Conservation (phyloP, 2,113 vertebrate genomes). For the Aphyosemion australe region DNA sequence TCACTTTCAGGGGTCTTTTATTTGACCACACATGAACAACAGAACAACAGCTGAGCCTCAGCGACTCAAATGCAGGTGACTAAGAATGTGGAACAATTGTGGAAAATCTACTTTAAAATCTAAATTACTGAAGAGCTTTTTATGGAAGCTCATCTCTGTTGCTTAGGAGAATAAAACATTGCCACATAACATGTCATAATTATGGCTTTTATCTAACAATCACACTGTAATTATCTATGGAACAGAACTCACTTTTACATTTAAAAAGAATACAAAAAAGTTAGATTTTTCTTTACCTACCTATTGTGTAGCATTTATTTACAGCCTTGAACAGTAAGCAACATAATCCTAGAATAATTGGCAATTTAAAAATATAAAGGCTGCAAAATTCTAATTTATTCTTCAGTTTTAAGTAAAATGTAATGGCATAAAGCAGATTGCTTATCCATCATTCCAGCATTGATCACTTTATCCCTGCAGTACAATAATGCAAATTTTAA, state of each 20-base stretch:
- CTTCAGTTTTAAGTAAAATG: neutral
- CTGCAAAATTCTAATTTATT: neutral
- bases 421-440: neutral
- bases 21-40: slow-evolving; percentile 19
- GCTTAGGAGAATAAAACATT: neutral
- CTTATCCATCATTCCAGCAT: neutral
- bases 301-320: neutral
- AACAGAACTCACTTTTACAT: slow-evolving; percentile 15
- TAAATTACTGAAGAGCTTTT: neutral
- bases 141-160: neutral
- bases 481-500: neutral
- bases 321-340: neutral
- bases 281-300: too few species aligned
- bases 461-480: neutral
- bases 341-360: neutral
- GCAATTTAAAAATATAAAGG: neutral
- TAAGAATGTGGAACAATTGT: slow-evolving; percentile 18
- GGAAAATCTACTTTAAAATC: slow-evolving; percentile 1
- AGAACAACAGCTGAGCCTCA: slow-evolving; percentile 25
- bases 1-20: too few species aligned
- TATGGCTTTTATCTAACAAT: slow-evolving; percentile 9
- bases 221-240: neutral
- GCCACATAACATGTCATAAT: neutral
- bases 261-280: slow-evolving; percentile 1
- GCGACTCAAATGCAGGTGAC: slow-evolving; percentile 16